Conservation (phyloP, 1,140 invertebrate species). For the Bradysia coprophila region DNA sequence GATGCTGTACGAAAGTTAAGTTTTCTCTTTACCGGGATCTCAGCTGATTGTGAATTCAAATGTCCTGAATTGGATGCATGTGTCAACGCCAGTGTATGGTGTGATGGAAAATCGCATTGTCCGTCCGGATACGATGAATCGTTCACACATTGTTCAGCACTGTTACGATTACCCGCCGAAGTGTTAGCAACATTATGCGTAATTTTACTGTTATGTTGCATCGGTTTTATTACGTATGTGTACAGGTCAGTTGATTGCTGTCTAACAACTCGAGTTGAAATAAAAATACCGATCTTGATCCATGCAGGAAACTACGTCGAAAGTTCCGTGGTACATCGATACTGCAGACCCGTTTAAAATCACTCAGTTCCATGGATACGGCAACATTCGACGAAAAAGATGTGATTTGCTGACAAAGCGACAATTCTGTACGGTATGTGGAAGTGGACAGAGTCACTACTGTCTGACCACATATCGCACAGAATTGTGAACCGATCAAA, state of each 20-base stretch:
- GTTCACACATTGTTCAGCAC: conserved; percentile 52
- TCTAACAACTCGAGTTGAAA: no score
- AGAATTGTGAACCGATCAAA: background rate
- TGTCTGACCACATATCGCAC: conserved; percentile 37
- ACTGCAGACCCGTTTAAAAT: conserved; percentile 54
- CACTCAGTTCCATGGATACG: conserved; percentile 52
- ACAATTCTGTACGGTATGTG: conserved; percentile 79
- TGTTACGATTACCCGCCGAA: conserved; percentile 50
- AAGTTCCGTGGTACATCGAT: conserved; percentile 47
- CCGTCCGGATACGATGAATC: conserved; percentile 77
- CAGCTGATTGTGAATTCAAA: conserved; percentile 43
- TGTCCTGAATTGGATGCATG: conserved; percentile 77
- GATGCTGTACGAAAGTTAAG: background rate
- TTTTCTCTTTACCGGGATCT: background rate
- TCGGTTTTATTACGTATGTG: conserved; percentile 19
- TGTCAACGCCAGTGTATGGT: conserved; percentile 75
- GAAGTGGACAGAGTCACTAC: conserved; percentile 77
- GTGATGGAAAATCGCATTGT: conserved; percentile 67
- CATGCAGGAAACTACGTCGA: conserved; percentile 26
- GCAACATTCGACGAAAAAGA: conserved; percentile 66
- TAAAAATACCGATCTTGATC: no score
- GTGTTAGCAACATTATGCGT: conserved; percentile 37
- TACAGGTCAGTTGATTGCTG: conserved; percentile 16
- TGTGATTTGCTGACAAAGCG: conserved; percentile 83
- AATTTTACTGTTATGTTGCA: conserved; percentile 21